A percentile compares a stretch with the other conserved stretches of the same genome.
phyloP scores from a whole-genome alignment of 2,797 vertebrate genomes.

The Kryptolebias ocellatus region DNA sequence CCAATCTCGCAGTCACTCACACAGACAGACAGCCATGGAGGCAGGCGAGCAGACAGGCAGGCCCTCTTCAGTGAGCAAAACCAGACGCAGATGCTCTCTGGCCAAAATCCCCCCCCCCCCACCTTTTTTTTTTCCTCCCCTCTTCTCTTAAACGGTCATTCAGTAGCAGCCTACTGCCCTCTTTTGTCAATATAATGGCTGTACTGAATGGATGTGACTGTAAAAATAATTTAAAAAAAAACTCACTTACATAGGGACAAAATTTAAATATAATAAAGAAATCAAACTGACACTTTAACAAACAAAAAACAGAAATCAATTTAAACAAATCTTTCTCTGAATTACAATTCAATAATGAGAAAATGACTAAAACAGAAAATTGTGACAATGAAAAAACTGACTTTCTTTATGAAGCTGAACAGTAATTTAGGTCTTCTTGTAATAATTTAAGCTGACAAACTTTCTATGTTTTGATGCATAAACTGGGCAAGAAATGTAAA shows the following conservation, averaged over 20 bases:
- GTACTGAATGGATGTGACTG: slow-evolving; percentile 31
- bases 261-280: no score
- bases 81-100: slow-evolving; percentile 52
- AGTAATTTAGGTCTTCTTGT: no score
- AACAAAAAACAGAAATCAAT: no score
- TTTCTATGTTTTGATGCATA: no score
- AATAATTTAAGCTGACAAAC: no score
- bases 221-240: background rate
- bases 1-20: slow-evolving; percentile 75
- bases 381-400: no score
- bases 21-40: slow-evolving; percentile 67
- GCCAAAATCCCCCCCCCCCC: slow-evolving; percentile 29
- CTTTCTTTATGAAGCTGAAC: no score
- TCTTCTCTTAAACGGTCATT: slow-evolving; percentile 41
- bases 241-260: background rate
- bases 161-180: slow-evolving; percentile 77
- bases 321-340: background rate
- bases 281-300: no score
- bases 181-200: slow-evolving; percentile 75
- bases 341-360: no score
- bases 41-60: slow-evolving; percentile 56
- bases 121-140: background rate
- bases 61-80: slow-evolving; percentile 55
- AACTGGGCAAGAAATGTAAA: no score
- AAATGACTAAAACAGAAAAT: no score